These are phyloP conservation scores for Clitarchus hookeri DNA, from an alignment of 2,888 invertebrate genomes.

Conservation along the genomic window DNA sequence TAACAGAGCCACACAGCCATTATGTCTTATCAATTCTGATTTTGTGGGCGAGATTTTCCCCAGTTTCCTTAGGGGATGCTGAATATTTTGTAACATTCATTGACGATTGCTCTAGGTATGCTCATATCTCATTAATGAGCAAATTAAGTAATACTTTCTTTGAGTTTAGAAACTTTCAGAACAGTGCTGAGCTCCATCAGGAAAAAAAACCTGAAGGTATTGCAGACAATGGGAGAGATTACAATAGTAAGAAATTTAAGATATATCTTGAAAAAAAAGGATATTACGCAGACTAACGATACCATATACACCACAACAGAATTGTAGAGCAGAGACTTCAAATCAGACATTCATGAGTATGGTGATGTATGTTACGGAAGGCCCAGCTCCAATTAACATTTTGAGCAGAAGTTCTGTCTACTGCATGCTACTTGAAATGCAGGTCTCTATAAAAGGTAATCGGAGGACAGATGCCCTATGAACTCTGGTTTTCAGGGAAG, in stretches of 20 bases:
- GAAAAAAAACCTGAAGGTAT: background rate
- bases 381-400: background rate
- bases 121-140: background rate
- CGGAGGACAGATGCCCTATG: background rate
- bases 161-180: background rate
- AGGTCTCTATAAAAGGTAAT: background rate
- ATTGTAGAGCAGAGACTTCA: background rate
- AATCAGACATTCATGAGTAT: background rate
- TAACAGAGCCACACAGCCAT: background rate
- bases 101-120: background rate
- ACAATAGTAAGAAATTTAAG: background rate
- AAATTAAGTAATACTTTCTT: background rate
- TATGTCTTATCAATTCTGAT: background rate
- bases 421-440: background rate
- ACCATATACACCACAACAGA: background rate
- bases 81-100: background rate
- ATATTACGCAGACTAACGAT: background rate
- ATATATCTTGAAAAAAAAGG: background rate
- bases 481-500: background rate
- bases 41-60: background rate
- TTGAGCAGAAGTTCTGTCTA: background rate
- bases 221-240: background rate
- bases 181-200: background rate
- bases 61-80: background rate
- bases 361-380: background rate